These are phyloP conservation scores for Burhinus bistriatus DNA, from an alignment of 2,113 vertebrate species.

Conservation along the genomic window DNA sequence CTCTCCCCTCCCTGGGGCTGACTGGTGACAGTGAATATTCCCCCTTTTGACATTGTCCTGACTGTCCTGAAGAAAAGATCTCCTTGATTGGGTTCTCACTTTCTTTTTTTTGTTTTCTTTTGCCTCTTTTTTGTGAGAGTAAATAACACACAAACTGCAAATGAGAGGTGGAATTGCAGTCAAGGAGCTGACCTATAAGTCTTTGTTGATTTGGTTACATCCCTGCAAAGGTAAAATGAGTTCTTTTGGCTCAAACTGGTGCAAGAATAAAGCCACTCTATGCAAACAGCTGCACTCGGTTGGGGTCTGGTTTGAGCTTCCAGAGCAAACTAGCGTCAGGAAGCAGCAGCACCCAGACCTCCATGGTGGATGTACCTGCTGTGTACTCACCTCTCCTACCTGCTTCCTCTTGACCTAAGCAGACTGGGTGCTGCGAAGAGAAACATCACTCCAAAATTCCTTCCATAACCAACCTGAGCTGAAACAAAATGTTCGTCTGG, in stretches of 20 bases:
- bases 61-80: not conserved
- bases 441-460: not conserved
- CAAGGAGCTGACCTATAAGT: constrained; percentile 21
- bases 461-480: not conserved
- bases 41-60: not conserved
- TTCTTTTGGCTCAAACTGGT: not conserved
- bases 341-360: not conserved
- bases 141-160: constrained; percentile 37
- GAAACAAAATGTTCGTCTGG: not conserved
- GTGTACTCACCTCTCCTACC: not conserved
- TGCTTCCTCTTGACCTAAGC: not conserved
- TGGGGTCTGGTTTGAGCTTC: not conserved
- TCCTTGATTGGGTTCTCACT: not conserved
- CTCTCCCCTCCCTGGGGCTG: not conserved
- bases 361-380: not conserved
- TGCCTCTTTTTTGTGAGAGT: constrained; percentile 40
- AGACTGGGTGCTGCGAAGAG: not conserved
- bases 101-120: not conserved
- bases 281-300: not conserved
- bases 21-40: constrained; percentile 7
- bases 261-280: not conserved
- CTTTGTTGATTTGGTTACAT: constrained; percentile 34
- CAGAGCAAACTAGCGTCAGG: not conserved
- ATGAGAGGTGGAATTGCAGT: constrained; percentile 52
- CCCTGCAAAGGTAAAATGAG: not conserved